Evolutionary conservation across 2,797 vertebrate species (phyloP).

Genomic region (Phoxinus dragarum): DNA sequence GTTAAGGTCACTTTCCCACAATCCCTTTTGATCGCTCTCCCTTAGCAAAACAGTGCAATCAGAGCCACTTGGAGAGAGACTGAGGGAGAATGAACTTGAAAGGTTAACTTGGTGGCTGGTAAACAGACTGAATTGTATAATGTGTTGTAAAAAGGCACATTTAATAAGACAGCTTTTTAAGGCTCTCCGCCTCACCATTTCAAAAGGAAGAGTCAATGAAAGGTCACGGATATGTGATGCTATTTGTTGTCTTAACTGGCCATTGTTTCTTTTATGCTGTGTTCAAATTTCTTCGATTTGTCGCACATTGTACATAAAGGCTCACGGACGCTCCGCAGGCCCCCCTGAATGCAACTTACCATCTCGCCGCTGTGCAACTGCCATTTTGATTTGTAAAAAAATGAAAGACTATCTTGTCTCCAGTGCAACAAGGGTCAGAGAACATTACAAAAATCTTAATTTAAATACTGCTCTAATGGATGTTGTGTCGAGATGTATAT

Average conservation of each 20-base stretch:
- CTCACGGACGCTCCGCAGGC: not conserved
- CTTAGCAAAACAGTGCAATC: slow-evolving; percentile 44
- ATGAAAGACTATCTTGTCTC: not conserved
- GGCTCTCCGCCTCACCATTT: slow-evolving; percentile 34
- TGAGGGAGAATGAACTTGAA: slow-evolving; percentile 41
- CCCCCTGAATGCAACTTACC: not conserved
- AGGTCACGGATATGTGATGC: slow-evolving; percentile 26
- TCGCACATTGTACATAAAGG: slow-evolving; percentile 34
- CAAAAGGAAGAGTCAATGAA: slow-evolving; percentile 43
- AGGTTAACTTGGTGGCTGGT: slow-evolving; percentile 53
- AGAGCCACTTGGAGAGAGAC: slow-evolving; percentile 24
- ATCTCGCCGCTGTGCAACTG: slow-evolving; percentile 1
- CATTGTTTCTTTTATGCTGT: slow-evolving; percentile 36
- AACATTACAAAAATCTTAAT: slow-evolving; percentile 69
- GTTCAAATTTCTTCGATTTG: not conserved
- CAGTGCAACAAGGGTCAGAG: not conserved
- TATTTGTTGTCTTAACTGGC: slow-evolving; percentile 36
- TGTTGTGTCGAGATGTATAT: slow-evolving; percentile 68
- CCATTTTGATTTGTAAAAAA: not conserved
- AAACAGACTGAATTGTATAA: slow-evolving; percentile 52
- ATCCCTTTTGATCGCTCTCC: slow-evolving; percentile 38
- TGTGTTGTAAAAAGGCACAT: slow-evolving; percentile 51
- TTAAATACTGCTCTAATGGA: slow-evolving; percentile 78
- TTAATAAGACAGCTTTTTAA: slow-evolving; percentile 11
- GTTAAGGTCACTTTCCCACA: slow-evolving; percentile 61